Evolutionary conservation across 53 echinoderm and acorn worm genomes (phyloP).

Genomic region (Glandiceps talaboti): DNA sequence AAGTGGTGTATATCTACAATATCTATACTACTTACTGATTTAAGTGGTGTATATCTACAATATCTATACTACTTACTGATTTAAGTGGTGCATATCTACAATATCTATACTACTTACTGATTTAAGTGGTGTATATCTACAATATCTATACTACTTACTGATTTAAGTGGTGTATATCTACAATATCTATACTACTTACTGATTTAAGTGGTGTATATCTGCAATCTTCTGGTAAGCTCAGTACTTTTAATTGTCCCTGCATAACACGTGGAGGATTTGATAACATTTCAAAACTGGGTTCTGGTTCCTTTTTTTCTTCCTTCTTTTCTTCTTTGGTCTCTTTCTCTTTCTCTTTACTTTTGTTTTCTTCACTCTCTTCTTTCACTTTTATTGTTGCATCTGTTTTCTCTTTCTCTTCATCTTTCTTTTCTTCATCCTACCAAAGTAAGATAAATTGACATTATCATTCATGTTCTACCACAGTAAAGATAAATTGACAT

Average conservation of each 20-base stretch:
- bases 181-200: conserved; percentile 41
- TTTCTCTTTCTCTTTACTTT: conserved; percentile 25
- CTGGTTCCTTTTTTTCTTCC: conserved; percentile 42
- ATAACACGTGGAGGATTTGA: conserved; percentile 66
- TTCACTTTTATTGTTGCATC: conserved; percentile 10
- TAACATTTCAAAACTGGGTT: conserved; percentile 73
- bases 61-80: too few species aligned
- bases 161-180: too few species aligned
- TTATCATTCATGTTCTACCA: too few species aligned
- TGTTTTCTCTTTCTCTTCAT: conserved; percentile 5
- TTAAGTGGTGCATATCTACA: too few species aligned
- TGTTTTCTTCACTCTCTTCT: conserved; percentile 18
- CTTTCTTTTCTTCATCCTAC: conserved; percentile 19
- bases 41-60: too few species aligned
- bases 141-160: too few species aligned
- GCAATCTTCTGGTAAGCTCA: conserved; percentile 30
- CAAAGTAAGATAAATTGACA: too few species aligned
- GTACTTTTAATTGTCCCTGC: conserved; percentile 58
- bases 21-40: too few species aligned
- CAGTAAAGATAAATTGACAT: too few species aligned
- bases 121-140: too few species aligned
- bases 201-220: conserved; percentile 58
- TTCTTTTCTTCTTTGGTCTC: conserved; percentile 23
- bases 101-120: too few species aligned
- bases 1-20: too few species aligned